Evolutionary conservation across 2,797 vertebrate genomes (phyloP).

Genomic region (Pagetopsis macropterus): DNA sequence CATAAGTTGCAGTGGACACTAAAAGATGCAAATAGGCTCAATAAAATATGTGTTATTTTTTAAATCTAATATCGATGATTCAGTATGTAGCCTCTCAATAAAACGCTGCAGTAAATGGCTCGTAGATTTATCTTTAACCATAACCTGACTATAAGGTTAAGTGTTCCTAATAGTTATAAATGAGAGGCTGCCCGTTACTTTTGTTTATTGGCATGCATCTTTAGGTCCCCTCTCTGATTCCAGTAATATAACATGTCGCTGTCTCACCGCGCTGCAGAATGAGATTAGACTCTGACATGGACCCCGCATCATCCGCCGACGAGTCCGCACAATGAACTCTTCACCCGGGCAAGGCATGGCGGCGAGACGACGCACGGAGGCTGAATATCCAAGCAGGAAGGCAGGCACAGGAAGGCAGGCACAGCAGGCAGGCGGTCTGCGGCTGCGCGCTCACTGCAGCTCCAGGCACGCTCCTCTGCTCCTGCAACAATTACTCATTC

Average conservation of each 20-base stretch:
- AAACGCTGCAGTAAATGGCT: slow-evolving; percentile 72
- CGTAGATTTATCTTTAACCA: slow-evolving; percentile 74
- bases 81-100: slow-evolving; percentile 66
- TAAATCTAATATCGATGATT: slow-evolving; percentile 73
- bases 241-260: slow-evolving; percentile 74
- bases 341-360: slow-evolving; percentile 71
- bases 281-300: slow-evolving; percentile 75
- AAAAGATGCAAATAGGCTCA: slow-evolving; percentile 73
- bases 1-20: slow-evolving; percentile 67
- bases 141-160: slow-evolving; percentile 80
- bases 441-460: slow-evolving; percentile 39
- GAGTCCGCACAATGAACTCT: slow-evolving; percentile 79
- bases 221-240: slow-evolving; percentile 66
- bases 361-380: slow-evolving; percentile 40
- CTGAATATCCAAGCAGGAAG: slow-evolving; percentile 39
- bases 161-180: slow-evolving; percentile 84
- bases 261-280: slow-evolving; percentile 65
- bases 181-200: slow-evolving; percentile 69
- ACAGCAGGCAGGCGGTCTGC: neutral
- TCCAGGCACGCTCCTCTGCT: slow-evolving; percentile 25
- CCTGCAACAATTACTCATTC: slow-evolving; percentile 63
- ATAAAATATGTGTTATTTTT: slow-evolving; percentile 69
- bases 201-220: slow-evolving; percentile 79
- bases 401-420: slow-evolving; percentile 13
- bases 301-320: slow-evolving; percentile 68